phyloP scores from a whole-genome alignment of 2,113 vertebrate species.

The Neotragus moschatus region DNA sequence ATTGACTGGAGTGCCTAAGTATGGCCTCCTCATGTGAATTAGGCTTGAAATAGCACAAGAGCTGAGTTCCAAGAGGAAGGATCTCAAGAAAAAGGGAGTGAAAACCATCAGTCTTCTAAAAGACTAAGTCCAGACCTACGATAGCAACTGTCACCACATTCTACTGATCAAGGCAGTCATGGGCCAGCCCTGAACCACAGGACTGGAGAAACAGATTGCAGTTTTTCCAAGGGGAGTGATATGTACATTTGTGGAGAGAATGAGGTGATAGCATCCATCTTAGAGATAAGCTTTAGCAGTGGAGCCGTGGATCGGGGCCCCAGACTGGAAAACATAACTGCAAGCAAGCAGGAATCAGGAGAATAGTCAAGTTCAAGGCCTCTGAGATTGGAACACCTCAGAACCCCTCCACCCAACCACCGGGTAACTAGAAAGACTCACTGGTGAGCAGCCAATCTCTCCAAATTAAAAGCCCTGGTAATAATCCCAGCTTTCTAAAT shows the following conservation, averaged over 20 bases:
- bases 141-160: background rate
- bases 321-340: background rate
- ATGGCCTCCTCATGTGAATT: background rate
- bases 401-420: background rate
- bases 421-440: slow-evolving; percentile 3
- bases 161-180: background rate
- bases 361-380: background rate
- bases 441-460: slow-evolving; percentile 55
- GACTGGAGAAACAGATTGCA: background rate
- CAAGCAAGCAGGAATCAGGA: background rate
- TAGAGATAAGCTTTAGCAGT: background rate
- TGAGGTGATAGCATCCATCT: background rate
- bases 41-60: background rate
- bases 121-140: background rate
- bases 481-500: slow-evolving; percentile 60
- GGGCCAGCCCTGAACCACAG: background rate
- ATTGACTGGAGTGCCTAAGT: background rate
- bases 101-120: background rate
- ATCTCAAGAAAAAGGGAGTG: background rate
- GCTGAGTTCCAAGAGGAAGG: background rate
- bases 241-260: background rate
- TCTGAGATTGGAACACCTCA: background rate
- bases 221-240: background rate
- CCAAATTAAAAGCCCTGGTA: slow-evolving; percentile 63
- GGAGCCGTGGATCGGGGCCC: background rate